A percentile compares a stretch with the other conserved stretches of the same genome.
Conservation (phyloP, 2,797 vertebrate genomes). For the Clarias platycephalus region DNA sequence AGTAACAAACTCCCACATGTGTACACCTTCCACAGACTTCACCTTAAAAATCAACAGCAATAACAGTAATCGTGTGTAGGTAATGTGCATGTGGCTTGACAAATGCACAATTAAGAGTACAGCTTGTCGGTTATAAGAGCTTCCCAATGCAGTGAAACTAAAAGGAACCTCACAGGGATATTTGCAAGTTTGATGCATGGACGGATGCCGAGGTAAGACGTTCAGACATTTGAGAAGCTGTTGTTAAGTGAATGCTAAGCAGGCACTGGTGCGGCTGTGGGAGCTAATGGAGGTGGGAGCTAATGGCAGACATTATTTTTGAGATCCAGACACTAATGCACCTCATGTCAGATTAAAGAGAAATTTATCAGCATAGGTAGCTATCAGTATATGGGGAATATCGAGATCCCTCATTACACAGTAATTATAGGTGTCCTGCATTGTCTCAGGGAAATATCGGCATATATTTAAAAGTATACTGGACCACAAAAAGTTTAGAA, state of each 20-base stretch:
- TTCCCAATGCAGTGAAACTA: neutral
- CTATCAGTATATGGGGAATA: slow-evolving; percentile 51
- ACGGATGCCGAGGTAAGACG: slow-evolving; percentile 36
- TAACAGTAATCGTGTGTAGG: neutral
- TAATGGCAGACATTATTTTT: slow-evolving; percentile 57
- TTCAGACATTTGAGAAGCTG: slow-evolving; percentile 34
- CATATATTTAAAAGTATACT: slow-evolving; percentile 24
- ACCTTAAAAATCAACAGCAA: neutral
- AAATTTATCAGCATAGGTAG: slow-evolving; percentile 61
- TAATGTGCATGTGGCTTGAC: neutral
- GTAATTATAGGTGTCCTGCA: slow-evolving; percentile 47
- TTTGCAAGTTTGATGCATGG: slow-evolving; percentile 34
- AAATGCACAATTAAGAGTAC: neutral
- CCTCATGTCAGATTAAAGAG: slow-evolving; percentile 55
- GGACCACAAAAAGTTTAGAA: neutral
- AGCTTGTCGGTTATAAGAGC: neutral
- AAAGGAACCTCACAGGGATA: slow-evolving; percentile 32
- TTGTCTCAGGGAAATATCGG: slow-evolving; percentile 46
- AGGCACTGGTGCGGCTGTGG: slow-evolving; percentile 32
- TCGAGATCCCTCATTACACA: slow-evolving; percentile 51
- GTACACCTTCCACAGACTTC: neutral
- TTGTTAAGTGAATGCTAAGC: slow-evolving; percentile 53
- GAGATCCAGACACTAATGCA: slow-evolving; percentile 55
- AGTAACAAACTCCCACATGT: neutral
- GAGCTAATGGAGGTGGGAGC: slow-evolving; percentile 52